Evolutionary conservation across 2,888 invertebrate species (phyloP).

Genomic region (Bembecia ichneumoniformis): DNA sequence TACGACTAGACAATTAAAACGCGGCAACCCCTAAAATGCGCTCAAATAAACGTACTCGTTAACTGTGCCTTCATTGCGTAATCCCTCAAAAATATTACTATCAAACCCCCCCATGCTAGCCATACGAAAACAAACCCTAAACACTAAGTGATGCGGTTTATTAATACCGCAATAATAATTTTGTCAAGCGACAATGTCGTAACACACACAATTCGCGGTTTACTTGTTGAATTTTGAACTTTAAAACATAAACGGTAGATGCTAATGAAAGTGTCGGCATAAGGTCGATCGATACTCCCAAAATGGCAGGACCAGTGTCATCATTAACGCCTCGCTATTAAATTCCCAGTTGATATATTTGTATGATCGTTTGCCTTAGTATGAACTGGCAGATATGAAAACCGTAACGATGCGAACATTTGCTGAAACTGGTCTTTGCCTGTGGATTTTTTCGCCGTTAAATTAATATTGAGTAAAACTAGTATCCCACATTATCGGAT

Average conservation of each 20-base stretch:
- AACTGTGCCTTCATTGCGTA: conserved; percentile 19
- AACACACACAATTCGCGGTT: background rate
- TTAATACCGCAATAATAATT: background rate
- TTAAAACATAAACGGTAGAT: background rate
- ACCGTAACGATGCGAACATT: too few relatives aligned
- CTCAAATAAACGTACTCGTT: conserved; percentile 21
- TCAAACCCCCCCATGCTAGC: conserved; percentile 1
- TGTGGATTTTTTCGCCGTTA: too few relatives aligned
- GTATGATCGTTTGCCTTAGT: conserved; percentile 6
- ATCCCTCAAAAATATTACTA: conserved; percentile 20
- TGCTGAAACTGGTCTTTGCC: too few relatives aligned
- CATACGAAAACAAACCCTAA: background rate
- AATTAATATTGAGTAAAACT: too few relatives aligned
- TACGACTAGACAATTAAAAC: conserved; percentile 15
- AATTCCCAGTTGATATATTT: conserved; percentile 19
- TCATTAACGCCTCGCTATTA: conserved; percentile 21
- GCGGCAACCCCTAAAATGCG: conserved; percentile 14
- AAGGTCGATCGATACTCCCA: conserved; percentile 4
- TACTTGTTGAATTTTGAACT: background rate
- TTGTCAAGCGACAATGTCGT: background rate
- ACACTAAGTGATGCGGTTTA: background rate
- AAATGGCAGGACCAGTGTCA: conserved; percentile 13
- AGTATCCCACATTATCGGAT: too few relatives aligned
- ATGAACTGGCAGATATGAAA: background rate
- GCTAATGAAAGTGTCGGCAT: background rate